These are phyloP conservation scores for Ophioninae sp. DNA, from an alignment of 2,888 invertebrate species.

Conservation along the genomic window DNA sequence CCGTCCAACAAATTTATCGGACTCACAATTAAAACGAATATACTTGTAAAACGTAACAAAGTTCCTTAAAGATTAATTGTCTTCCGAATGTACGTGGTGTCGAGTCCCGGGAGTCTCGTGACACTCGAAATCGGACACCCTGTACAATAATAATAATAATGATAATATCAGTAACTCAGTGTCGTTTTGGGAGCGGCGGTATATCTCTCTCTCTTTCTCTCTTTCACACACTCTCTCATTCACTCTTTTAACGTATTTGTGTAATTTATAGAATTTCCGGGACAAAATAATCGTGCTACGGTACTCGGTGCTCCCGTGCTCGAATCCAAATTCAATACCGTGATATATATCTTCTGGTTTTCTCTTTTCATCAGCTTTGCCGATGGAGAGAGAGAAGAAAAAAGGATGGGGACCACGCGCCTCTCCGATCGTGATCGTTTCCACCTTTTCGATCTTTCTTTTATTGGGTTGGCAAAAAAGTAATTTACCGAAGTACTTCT, in stretches of 20 bases:
- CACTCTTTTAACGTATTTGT: constrained; percentile 1
- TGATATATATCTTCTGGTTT: neutral
- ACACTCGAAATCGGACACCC: too few relatives aligned
- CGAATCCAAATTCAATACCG: constrained; percentile 28
- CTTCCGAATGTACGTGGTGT: constrained; percentile 41
- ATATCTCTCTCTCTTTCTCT: constrained; percentile 29
- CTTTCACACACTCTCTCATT: neutral
- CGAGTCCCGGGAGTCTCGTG: too few relatives aligned
- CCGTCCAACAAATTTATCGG: constrained; percentile 43
- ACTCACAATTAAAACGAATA: constrained; percentile 62
- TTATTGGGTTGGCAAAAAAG: too few relatives aligned
- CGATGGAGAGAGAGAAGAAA: neutral
- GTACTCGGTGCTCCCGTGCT: constrained; percentile 44
- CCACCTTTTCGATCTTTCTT: neutral
- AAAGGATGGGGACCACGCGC: constrained; percentile 34
- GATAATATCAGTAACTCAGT: constrained; percentile 60
- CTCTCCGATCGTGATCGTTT: constrained; percentile 49
- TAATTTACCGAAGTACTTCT: too few relatives aligned
- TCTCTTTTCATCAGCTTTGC: neutral
- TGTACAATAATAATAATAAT: constrained; percentile 19
- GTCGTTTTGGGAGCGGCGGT: constrained; percentile 55
- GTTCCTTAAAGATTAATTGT: constrained; percentile 62
- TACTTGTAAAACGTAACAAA: constrained; percentile 68
- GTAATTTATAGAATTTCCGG: constrained; percentile 16
- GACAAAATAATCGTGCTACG: constrained; percentile 51